Evolutionary conservation across 2,797 vertebrate genomes (phyloP), one percentile per base, ranked within the genome.

Genomic region (Huso huso): DNA sequence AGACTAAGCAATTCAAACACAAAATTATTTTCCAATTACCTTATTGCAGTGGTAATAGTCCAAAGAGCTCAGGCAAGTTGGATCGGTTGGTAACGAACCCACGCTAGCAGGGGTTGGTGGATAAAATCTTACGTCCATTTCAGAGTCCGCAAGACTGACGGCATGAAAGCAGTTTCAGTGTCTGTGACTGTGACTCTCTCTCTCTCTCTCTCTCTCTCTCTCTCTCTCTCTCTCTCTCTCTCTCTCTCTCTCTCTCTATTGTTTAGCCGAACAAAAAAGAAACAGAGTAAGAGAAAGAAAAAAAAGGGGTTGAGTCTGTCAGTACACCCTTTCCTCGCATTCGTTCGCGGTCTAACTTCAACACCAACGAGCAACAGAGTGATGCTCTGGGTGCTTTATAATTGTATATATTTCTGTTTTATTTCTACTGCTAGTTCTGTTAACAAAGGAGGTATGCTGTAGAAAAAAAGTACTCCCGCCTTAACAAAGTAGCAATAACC

Each of bases 91-190:
- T 91, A 96, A 89, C 75, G 94, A 93, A 83, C 93, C 94, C 89
- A 96, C 93, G 86, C 93, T 91, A 84, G 94, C 86, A 82, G 93
- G 93, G 86, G 93, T 92, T 88, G 93, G 92, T 82, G 95, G 93
- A 89, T 96, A 98, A 90, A 98, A 95, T 88, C 95, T 92, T 90
- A 98, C 94, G 93, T 98, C 95, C 95, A 98, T 97, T 91, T 87
- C 90, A 88, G 81, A 86, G 85, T 89, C 85, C 84, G 85, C 84
- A 82, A 88, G 84, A 91, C 89, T 91, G 88, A 90, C 86, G 86
- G 86, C 88, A 90, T 91, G 84, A 87, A 90, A 82, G 79, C 81
- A 87, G 85, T 81, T 86, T 83, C 84, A 82, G 78, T 83, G 77
- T 79, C 76, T 81, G 81, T 75, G 77, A 77, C n/a, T n/a, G n/a